Evolutionary conservation across 2,797 vertebrate genomes (phyloP), one percentile per base, ranked within the genome.

Genomic region (Lagocephalus sceleratus): DNA sequence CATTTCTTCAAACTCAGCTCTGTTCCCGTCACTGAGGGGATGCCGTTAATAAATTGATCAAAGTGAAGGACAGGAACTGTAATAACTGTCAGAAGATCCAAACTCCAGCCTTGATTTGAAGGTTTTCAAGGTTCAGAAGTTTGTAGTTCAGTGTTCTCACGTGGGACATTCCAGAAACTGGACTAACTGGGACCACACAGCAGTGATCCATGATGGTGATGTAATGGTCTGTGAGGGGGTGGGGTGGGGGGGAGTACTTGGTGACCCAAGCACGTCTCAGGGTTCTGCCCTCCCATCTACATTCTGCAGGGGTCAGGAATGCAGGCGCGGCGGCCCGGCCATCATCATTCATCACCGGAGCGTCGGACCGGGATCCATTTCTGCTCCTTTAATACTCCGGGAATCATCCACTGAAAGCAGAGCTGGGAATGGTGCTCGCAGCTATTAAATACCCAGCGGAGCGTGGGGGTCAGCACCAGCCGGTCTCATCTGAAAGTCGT

Each of bases 211-310:
- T 77, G 73, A 75, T 57, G 52, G 35, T 20, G 50, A 66, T 67
- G 51, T 76, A 66, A 68, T 51, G 49, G 52, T 54, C 41, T 63
- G 45, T 15, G 17, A 20, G 35, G 44, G 43, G 50, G 22, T 12
- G 47, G 63, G 60, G 47, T 42, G 54, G 23, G 48, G 56, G 20
- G 29, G 35, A 6, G 48, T 38, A 44, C 68, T 71, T 21, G 62
- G 68, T 77, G 79, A 81, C 79, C 77, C 58, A 61, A 73, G 61
- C 69, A 61, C 29, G 61, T 82, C 76, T 63, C 53, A 20, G 39
- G 54, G 29, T 51, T 54, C 46, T 20, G 57, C 52, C 61, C 60
- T 60, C 61, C 70, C 53, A 52, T 75, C 52, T 51, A 29, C 52
- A 57, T 46, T 54, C 22, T 51, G 54, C 47, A 25, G 61, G 57